Conservation (phyloP, 2,113 vertebrate species). For the Lamprologus tigripictilis region DNA sequence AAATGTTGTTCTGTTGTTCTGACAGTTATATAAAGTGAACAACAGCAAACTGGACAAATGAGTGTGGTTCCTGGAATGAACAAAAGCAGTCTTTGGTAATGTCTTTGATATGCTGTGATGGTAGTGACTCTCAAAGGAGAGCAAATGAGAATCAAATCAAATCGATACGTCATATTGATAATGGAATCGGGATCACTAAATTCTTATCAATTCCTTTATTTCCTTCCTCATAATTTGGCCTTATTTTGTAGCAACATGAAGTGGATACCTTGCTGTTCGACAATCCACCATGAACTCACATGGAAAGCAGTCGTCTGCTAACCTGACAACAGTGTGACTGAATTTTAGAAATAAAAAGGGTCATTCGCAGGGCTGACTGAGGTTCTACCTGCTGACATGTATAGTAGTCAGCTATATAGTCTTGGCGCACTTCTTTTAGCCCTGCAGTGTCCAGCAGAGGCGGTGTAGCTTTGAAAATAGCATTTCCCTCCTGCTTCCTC, state of each 20-base stretch:
- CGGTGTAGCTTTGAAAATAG: neutral
- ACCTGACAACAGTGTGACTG: neutral
- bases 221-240: neutral
- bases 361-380: neutral
- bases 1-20: neutral
- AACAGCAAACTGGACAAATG: neutral
- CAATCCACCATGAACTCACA: neutral
- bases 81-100: neutral
- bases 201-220: neutral
- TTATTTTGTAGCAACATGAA: neutral
- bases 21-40: neutral
- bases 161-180: neutral
- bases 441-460: neutral
- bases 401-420: neutral
- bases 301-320: neutral
- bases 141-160: neutral
- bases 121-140: neutral
- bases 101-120: neutral
- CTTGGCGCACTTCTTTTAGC: fast-evolving
- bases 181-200: neutral
- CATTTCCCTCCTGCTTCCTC: neutral
- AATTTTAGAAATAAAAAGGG: neutral
- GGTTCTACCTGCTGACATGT: neutral
- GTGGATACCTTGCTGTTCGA: neutral
- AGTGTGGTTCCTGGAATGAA: neutral